Evolutionary conservation across 2,797 vertebrate species (phyloP), one percentile per base, ranked within the genome.

Genomic region (Anas flavirostris): DNA sequence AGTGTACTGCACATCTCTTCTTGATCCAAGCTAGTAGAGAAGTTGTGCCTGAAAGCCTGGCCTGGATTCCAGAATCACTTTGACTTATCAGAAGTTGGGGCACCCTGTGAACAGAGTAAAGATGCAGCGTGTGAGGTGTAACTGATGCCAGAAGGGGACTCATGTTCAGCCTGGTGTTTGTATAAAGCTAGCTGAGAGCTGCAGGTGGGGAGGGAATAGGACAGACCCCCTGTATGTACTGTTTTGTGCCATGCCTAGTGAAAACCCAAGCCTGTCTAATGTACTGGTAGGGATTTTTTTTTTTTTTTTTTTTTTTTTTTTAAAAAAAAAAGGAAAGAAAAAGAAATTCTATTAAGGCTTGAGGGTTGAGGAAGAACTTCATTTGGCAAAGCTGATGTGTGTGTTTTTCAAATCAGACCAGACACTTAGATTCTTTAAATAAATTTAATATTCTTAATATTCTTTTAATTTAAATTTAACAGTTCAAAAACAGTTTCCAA

Each of bases 331-430:
- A n/a, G 10, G 12, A 39, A 39, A 41, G 41, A 41, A 41, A 41
- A 41, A 4, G 33, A 56, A 73, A 62, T 74, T 80, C 25, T 78
- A 3, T 75, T 77, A 48, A 52, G 75, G 14, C n/a, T 58, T 39
- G 18, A 82, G 10, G 7, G 10, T 18, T 56, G 50, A 88, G n/a
- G n/a, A 83, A 84, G n/a, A 84, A 23, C 13, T 58, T 64, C 7
- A 26, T 59, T 86, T 73, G 28, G 28, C 33, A 39, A 79, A 56
- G 21, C 33, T 74, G 12, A 33, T 76, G 31, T 29, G 21, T 16
- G 16, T 44, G 25, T 63, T 79, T 90, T 81, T 77, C 59, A 88
- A 86, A 56, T 73, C 68, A 91, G 74, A 76, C 28, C 12, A 82
- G 8, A 4, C 48, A 26, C 72, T 84, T 46, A 10, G 2, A 1